Evolutionary conservation across 2,888 invertebrate species (phyloP).

Genomic region (Capitulum mitella): DNA sequence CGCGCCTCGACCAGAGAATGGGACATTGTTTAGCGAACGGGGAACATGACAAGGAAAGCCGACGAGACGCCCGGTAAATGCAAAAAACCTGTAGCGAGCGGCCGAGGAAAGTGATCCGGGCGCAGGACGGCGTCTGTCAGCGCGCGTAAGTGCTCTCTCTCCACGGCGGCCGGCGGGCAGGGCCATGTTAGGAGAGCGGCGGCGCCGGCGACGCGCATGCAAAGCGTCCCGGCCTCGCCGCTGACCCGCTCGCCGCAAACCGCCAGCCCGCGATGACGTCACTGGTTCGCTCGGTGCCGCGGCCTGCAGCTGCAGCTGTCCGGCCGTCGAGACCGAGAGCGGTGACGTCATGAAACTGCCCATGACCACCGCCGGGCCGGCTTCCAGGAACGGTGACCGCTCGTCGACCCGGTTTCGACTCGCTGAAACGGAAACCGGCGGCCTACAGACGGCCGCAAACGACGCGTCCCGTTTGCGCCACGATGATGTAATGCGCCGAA

Average conservation of each 20-base stretch:
- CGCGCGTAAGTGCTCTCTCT: too few relatives aligned
- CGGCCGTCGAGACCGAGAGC: too few relatives aligned
- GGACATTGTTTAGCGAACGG: slow-evolving; percentile 5
- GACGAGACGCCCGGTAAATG: neutral
- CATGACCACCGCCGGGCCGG: neutral
- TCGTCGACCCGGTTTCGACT: too few relatives aligned
- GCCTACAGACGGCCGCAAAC: too few relatives aligned
- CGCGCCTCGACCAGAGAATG: neutral
- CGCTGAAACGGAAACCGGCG: too few relatives aligned
- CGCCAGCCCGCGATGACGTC: neutral
- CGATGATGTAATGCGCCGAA: too few relatives aligned
- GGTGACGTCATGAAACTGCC: neutral
- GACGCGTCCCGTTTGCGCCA: too few relatives aligned
- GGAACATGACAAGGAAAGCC: neutral
- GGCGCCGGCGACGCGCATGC: slow-evolving; percentile 7
- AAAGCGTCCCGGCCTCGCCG: neutral
- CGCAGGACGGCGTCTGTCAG: too few relatives aligned
- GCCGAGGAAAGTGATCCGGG: neutral
- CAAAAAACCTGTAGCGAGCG: neutral
- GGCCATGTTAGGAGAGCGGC: neutral
- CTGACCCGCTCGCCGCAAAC: neutral
- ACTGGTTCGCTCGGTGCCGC: neutral
- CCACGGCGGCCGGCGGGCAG: neutral
- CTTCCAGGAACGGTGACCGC: neutral
- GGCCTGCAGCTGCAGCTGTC: neutral